phyloP scores from a whole-genome alignment of 2,888 invertebrate species.

The Idaea dimidiata region DNA sequence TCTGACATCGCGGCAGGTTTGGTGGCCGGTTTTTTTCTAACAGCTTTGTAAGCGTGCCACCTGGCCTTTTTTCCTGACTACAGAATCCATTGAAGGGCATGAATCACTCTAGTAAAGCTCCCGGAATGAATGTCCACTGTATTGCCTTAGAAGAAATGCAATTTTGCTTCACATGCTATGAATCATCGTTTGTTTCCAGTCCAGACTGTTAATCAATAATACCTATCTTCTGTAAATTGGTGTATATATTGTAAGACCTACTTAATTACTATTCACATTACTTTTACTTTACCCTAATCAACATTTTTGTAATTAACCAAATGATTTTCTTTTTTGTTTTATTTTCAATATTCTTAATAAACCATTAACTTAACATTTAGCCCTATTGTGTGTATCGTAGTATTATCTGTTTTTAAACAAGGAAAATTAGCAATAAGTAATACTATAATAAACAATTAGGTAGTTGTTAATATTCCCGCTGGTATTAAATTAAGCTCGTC shows the following conservation, averaged over 20 bases:
- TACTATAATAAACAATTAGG: neutral
- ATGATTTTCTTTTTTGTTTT: neutral
- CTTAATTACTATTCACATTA: no score
- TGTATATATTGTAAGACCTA: constrained; percentile 17
- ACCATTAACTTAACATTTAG: neutral
- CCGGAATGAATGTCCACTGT: constrained; percentile 46
- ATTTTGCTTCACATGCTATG: constrained; percentile 34
- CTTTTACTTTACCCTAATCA: constrained; percentile 14
- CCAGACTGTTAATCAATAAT: constrained; percentile 19
- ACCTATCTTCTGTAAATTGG: constrained; percentile 21
- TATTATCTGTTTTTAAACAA: neutral
- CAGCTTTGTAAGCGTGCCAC: constrained; percentile 67
- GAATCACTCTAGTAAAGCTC: constrained; percentile 62
- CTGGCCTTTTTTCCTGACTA: constrained; percentile 72
- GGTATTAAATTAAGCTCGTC: neutral
- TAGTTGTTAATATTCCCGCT: neutral
- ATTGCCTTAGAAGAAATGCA: constrained; percentile 31
- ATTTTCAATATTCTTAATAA: neutral
- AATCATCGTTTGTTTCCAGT: constrained; percentile 40
- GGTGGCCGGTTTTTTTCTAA: constrained; percentile 61
- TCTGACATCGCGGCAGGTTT: constrained; percentile 45
- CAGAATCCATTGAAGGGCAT: constrained; percentile 63
- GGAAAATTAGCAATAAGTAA: neutral
- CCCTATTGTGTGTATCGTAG: neutral
- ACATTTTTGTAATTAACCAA: neutral